A percentile compares a stretch with the other conserved stretches of the same genome.
These are phyloP conservation scores for Heterodera filipjevi DNA, from an alignment of 2,888 invertebrate genomes.

Conservation along the genomic window DNA sequence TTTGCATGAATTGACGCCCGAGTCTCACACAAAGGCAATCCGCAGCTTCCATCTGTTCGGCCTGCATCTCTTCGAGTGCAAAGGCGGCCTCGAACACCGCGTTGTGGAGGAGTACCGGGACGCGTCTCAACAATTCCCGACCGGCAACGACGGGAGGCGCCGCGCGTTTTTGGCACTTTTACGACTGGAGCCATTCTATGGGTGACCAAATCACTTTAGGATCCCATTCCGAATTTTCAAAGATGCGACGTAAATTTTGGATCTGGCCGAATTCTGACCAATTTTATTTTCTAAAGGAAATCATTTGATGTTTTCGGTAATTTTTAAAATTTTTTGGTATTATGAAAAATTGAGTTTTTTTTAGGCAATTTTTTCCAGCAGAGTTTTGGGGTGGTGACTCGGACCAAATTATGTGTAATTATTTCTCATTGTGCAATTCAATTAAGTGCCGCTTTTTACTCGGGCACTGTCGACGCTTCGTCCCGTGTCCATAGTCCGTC, in stretches of 20 bases:
- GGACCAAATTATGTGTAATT: too few species aligned
- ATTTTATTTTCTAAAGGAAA: too few species aligned
- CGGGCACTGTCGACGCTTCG: conserved; percentile 41
- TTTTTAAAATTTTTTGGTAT: too few species aligned
- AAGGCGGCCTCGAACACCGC: conserved; percentile 39
- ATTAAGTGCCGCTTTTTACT: conserved; percentile 51
- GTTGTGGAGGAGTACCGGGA: conserved; percentile 38
- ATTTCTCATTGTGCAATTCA: too few species aligned
- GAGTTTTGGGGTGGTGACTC: too few species aligned
- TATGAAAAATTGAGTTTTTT: too few species aligned
- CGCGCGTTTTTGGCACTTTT: conserved; percentile 41
- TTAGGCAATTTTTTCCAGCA: too few species aligned
- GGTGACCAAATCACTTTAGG: conserved; percentile 21
- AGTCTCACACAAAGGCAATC: conserved; percentile 73
- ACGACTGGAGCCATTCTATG: conserved; percentile 29
- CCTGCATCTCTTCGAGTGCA: conserved; percentile 42
- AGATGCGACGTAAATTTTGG: too few species aligned
- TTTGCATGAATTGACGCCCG: conserved; percentile 76
- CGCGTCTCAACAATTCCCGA: conserved; percentile 30
- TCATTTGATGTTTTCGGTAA: too few species aligned
- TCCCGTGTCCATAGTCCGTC: conserved; percentile 6
- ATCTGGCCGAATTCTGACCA: too few species aligned
- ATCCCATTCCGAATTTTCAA: too few species aligned
- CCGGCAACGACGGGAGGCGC: conserved; percentile 34
- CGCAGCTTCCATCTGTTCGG: conserved; percentile 54